Conservation (phyloP, 2,113 vertebrate species). For the Pangasianodon hypophthalmus region DNA sequence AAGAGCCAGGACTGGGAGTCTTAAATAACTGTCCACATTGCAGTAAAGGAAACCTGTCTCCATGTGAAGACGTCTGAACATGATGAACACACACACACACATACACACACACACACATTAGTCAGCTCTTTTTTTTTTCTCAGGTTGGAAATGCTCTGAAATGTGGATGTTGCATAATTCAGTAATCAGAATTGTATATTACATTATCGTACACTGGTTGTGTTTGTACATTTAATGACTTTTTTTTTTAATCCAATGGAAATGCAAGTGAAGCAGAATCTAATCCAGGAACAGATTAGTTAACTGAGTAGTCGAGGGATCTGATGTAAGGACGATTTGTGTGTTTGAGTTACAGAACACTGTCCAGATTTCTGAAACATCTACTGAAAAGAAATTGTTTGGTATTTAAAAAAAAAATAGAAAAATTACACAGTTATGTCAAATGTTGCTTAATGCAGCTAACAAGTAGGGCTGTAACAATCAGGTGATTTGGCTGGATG, state of each 20-base stretch:
- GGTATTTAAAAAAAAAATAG: not conserved
- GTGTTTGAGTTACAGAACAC: not conserved
- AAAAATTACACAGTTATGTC: not conserved
- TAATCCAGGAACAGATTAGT: not conserved
- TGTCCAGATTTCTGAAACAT: not conserved
- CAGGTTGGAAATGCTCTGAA: not conserved
- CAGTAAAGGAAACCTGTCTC: not conserved
- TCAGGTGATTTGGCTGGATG: too few relatives aligned
- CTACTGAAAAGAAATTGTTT: not conserved
- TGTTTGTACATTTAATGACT: not conserved
- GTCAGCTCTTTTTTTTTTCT: not conserved
- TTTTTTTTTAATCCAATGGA: not conserved
- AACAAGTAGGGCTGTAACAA: too few relatives aligned
- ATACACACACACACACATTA: not conserved
- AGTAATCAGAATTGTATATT: not conserved
- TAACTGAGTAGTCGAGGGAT: too few relatives aligned
- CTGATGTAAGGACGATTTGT: not conserved
- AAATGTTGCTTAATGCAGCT: not conserved
- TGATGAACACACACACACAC: not conserved
- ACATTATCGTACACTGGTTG: not conserved
- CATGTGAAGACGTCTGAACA: not conserved
- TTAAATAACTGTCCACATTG: slow-evolving; percentile 13
- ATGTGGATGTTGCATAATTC: not conserved
- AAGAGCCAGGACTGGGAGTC: not conserved
- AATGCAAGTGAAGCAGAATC: not conserved